Evolutionary conservation across 2,113 vertebrate species (phyloP).

Genomic region (Semnornis frantzii): DNA sequence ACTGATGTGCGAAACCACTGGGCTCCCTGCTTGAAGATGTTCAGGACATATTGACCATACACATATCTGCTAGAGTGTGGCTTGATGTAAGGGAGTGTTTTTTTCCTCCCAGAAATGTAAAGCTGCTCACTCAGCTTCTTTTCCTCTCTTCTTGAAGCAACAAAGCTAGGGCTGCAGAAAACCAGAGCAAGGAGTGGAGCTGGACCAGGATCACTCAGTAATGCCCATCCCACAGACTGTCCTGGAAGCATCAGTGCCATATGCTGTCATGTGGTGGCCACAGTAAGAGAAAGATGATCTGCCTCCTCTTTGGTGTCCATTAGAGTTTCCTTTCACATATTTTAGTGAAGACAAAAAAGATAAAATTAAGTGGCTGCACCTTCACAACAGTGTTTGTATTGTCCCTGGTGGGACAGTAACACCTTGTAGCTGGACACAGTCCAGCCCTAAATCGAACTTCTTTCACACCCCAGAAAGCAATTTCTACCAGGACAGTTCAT

Average conservation of each 20-base stretch:
- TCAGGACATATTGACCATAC: not conserved
- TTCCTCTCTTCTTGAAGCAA: not conserved
- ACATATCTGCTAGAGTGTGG: not conserved
- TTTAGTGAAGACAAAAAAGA: not conserved
- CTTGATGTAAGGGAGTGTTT: not conserved
- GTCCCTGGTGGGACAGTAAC: not conserved
- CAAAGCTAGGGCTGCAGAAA: not conserved
- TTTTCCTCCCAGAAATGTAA: rapidly evolving
- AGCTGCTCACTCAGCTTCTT: not conserved
- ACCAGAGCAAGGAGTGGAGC: rapidly evolving
- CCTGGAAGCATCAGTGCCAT: not conserved
- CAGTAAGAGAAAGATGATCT: not conserved
- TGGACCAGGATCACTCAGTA: not conserved
- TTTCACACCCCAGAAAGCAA: not conserved
- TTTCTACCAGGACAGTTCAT: not conserved
- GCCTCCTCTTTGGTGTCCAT: not conserved
- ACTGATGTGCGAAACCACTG: not conserved
- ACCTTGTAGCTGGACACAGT: not conserved
- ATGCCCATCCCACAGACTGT: not conserved
- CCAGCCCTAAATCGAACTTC: not conserved
- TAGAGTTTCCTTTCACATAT: not conserved
- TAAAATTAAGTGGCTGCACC: not conserved
- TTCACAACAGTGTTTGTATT: not conserved
- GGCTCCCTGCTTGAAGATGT: not conserved
- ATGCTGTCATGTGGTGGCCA: not conserved